Evolutionary conservation across 2,113 vertebrate genomes (phyloP).

Genomic region (Tachuris rubrigastra): DNA sequence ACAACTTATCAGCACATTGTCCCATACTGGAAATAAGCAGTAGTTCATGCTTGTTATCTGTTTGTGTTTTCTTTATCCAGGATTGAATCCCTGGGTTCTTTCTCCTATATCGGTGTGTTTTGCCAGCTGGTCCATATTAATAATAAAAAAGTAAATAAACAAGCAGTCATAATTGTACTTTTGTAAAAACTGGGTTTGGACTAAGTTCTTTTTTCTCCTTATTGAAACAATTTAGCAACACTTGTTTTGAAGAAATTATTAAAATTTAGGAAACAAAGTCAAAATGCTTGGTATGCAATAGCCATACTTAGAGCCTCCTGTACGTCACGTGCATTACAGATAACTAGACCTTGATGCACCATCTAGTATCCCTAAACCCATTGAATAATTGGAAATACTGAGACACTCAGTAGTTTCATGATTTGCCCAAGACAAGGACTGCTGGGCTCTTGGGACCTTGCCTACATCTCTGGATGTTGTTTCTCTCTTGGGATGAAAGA

Average conservation of each 20-base stretch:
- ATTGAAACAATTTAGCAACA: not conserved
- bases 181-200: not conserved
- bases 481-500: not conserved
- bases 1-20: not conserved
- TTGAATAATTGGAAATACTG: not conserved
- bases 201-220: not conserved
- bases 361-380: not conserved
- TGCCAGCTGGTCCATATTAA: not conserved
- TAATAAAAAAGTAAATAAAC: conserved; percentile 18
- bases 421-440: not conserved
- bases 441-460: not conserved
- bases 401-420: not conserved
- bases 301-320: not conserved
- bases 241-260: not conserved
- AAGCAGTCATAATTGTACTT: conserved; percentile 9
- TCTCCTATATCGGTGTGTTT: not conserved
- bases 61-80: not conserved
- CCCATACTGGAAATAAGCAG: not conserved
- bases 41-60: not conserved
- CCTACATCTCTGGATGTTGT: not conserved
- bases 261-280: not conserved
- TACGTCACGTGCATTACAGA: rapidly evolving
- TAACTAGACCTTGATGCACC: not conserved
- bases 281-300: not conserved
- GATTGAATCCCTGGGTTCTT: not conserved